Evolutionary conservation across 2,797 vertebrate genomes (phyloP).

Genomic region (Australoheros facetus): DNA sequence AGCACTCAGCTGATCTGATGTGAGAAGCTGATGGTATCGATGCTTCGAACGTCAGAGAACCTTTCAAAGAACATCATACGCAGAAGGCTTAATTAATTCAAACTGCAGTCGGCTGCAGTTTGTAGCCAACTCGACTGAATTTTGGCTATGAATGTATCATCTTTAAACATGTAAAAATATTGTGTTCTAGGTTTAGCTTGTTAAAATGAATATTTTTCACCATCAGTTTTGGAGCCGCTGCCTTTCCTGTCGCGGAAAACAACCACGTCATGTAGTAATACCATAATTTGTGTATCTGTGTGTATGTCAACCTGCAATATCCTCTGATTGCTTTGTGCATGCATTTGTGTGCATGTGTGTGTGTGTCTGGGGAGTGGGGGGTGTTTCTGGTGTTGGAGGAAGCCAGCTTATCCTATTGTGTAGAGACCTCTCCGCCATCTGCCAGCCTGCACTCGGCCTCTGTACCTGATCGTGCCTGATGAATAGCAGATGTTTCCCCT

Average conservation of each 20-base stretch:
- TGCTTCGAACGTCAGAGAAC: constrained; percentile 37
- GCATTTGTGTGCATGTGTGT: not conserved
- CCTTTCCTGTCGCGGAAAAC: not conserved
- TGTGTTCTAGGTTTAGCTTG: not conserved
- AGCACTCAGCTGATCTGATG: constrained; percentile 73
- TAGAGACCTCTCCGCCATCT: constrained; percentile 79
- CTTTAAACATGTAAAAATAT: not conserved
- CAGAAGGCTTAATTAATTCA: not conserved
- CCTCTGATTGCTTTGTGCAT: not conserved
- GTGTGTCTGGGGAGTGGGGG: constrained; percentile 24
- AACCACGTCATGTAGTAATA: not conserved
- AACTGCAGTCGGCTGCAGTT: constrained; percentile 12
- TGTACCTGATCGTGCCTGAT: constrained; percentile 73
- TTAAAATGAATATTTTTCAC: too few species aligned
- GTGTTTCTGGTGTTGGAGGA: constrained; percentile 49
- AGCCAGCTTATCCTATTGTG: constrained; percentile 75
- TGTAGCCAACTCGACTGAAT: not conserved
- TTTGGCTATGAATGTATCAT: not conserved
- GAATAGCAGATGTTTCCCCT: constrained; percentile 82
- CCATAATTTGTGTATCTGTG: not conserved
- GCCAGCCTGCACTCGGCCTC: constrained; percentile 71
- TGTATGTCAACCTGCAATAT: fast-evolving
- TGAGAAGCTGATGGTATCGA: constrained; percentile 8
- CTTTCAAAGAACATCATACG: constrained; percentile 11
- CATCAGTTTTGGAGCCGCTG: not conserved